Evolutionary conservation across 2,888 invertebrate genomes (phyloP).

Genomic region (Netelia fuscicornis): DNA sequence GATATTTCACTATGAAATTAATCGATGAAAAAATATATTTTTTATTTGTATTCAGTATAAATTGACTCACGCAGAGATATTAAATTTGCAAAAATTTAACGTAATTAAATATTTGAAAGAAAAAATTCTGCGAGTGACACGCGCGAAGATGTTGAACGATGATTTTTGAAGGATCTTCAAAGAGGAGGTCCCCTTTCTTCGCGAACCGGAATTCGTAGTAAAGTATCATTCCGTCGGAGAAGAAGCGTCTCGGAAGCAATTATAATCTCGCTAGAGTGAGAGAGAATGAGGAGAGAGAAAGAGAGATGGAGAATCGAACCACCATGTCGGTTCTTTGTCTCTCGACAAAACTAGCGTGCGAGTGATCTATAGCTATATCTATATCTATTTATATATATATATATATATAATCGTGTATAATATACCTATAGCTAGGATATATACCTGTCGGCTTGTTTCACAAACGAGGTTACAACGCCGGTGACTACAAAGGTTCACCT

Average conservation of each 20-base stretch:
- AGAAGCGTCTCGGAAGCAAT: slow-evolving; percentile 81
- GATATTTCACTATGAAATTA: no score
- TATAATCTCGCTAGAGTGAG: slow-evolving; percentile 76
- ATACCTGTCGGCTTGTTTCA: slow-evolving; percentile 83
- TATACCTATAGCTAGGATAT: slow-evolving; percentile 13
- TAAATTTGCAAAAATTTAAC: background rate
- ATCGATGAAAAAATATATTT: no score
- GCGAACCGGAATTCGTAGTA: slow-evolving; percentile 46
- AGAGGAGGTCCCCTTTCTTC: slow-evolving; percentile 26
- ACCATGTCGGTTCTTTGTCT: slow-evolving; percentile 78
- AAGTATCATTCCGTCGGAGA: slow-evolving; percentile 73
- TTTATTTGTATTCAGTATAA: no score
- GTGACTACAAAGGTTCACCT: slow-evolving; percentile 81
- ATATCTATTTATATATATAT: background rate
- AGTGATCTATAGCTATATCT: background rate
- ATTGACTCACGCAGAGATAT: background rate
- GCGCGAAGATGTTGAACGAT: background rate
- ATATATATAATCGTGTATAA: background rate
- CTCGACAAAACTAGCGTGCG: slow-evolving; percentile 38
- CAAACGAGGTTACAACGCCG: slow-evolving; percentile 81
- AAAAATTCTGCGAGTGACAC: background rate
- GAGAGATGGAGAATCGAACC: slow-evolving; percentile 45
- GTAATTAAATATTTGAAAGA: background rate
- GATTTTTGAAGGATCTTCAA: slow-evolving; percentile 26
- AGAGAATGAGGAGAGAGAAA: slow-evolving; percentile 58